Base-by-base conservation (phyloP, 64 coral and sea anemone genomes). In the Dendronephthya gigantea region DNA sequence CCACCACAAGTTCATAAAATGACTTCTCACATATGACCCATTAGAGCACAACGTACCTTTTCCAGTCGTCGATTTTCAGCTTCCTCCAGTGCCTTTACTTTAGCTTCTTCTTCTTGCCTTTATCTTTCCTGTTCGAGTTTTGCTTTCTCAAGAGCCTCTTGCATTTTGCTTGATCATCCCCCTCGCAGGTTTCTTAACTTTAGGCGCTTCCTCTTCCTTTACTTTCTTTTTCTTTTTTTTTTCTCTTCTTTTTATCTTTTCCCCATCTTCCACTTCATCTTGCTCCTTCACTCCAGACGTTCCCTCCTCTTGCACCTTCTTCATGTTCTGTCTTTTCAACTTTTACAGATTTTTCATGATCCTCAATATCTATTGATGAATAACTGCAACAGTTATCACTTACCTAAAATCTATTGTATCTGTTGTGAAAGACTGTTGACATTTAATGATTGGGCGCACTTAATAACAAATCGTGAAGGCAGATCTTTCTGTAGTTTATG, bases 131-230 rank as follows among this genome's bases (percentile, higher is more conserved):
- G 91, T 39, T 97, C 94, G 9, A 90, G 55, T 49, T 86, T 92
- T 1, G 93, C 35, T 29, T 91, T 86, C 56, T 97, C 91, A 19
- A 97, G 90, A 11, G 90, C 91, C 34, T 90, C 89, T 86, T 97
- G 94, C 94, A 97, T 97, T n/a, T 55, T 97, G 91, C 82, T 97
- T 97, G 55, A 97, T 87, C 43, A 97, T 12, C 15, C 91, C 94
- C 47, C 91, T 93, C n/a, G 91, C 93, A 2, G 94, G 94, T 81
- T 93, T 93, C 75, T 93, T 93, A 32, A 55, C 39, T 90, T 97
- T 97, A 68, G 90, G 90, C 30, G 90, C 94, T 30, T 93, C 94
- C 40, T 97, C 88, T 79, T 93, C 91, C 81, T 62, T 89, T 22
- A 40, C 90, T 83, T 93, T 93, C 87, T 96, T 96, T 68, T 96